These are phyloP conservation scores for Zaprionus camerounensis DNA, from an alignment of 1,140 invertebrate species.

Conservation along the genomic window DNA sequence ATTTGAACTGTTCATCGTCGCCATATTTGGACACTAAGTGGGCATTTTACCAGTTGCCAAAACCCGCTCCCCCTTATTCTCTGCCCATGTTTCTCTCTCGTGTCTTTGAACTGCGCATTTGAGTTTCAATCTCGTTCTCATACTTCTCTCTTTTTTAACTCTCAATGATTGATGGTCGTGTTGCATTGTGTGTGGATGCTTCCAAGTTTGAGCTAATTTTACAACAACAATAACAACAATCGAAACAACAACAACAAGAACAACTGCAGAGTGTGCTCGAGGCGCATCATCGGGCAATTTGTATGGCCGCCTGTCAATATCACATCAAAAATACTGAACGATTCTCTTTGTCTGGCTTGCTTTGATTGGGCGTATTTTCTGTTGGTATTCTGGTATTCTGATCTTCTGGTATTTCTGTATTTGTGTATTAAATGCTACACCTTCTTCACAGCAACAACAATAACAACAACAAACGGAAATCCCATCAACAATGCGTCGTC, in stretches of 20 bases:
- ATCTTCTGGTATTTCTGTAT: conserved; percentile 17
- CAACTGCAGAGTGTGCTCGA: conserved; percentile 4
- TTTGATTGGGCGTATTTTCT: conserved; percentile 62
- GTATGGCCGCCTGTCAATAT: conserved; percentile 78
- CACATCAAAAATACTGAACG: conserved; percentile 69
- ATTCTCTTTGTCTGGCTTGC: conserved; percentile 68
- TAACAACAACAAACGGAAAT: conserved; percentile 55
- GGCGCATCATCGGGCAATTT: conserved; percentile 62
- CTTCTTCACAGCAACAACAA: conserved; percentile 24
- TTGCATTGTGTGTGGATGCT: conserved; percentile 62
- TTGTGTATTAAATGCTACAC: conserved; percentile 44
- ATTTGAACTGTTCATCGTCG: conserved; percentile 52
- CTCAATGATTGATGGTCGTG: conserved; percentile 69
- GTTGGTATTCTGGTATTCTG: conserved; percentile 4
- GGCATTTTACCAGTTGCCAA: conserved; percentile 41
- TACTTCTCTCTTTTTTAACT: conserved; percentile 7
- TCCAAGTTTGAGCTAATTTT: conserved; percentile 74
- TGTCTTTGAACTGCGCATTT: conserved; percentile 55
- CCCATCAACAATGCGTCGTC: conserved; percentile 68
- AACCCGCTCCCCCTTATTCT: not conserved
- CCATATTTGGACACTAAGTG: conserved; percentile 56
- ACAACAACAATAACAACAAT: conserved; percentile 66
- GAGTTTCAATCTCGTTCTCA: not conserved
- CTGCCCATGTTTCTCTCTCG: not conserved
- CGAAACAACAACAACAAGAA: not conserved